Percentiles rank a stretch among this genome's conserved stretches.
Evolutionary conservation across 2,888 invertebrate genomes (phyloP).

Genomic region (Spisula subtruncata): DNA sequence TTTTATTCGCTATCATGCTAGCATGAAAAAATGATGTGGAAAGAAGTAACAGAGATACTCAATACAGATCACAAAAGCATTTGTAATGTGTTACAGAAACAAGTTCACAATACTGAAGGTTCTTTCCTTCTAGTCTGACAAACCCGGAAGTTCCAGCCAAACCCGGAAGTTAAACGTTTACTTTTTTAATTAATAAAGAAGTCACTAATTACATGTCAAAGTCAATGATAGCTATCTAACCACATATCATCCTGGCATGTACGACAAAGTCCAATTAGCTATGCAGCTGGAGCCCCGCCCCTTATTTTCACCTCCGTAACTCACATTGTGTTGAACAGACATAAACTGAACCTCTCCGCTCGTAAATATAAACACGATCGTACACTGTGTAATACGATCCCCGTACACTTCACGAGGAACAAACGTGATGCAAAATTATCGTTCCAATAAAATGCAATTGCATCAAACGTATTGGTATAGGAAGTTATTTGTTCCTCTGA

Average conservation of each 20-base stretch:
- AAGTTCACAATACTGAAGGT: neutral
- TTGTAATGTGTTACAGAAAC: neutral
- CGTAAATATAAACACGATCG: constrained; percentile 45
- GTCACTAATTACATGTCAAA: constrained; percentile 14
- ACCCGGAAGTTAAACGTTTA: neutral
- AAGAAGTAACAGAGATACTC: too few relatives aligned
- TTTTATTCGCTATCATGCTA: too few relatives aligned
- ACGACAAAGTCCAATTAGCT: constrained; percentile 33
- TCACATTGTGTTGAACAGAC: constrained; percentile 24
- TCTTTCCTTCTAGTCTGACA: neutral
- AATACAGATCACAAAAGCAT: neutral
- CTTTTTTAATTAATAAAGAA: neutral
- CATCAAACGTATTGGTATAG: constrained; percentile 38
- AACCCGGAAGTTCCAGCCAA: neutral
- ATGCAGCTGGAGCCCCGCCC: constrained; percentile 49
- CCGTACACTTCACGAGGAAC: constrained; percentile 1
- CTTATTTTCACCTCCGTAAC: constrained; percentile 37
- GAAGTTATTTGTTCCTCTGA: constrained; percentile 37
- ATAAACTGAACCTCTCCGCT: constrained; percentile 39
- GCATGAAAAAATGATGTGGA: too few relatives aligned
- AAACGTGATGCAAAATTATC: constrained; percentile 14
- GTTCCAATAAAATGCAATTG: constrained; percentile 43
- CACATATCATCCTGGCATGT: constrained; percentile 13
- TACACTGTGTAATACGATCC: constrained; percentile 25
- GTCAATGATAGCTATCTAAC: constrained; percentile 18